Conservation (phyloP, 1,140 invertebrate genomes). For the Dryas iulia region DNA sequence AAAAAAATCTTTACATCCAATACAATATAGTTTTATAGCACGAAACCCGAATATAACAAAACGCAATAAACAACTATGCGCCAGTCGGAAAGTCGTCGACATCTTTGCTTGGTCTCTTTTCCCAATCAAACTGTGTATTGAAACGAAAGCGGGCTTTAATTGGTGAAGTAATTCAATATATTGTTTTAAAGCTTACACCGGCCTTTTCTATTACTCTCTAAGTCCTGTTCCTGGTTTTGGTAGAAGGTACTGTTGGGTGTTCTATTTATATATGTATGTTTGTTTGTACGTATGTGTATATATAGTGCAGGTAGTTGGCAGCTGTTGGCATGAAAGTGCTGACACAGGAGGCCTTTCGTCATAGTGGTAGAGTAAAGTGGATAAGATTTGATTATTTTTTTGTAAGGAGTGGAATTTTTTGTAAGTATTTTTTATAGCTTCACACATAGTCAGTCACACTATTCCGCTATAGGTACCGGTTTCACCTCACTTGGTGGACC, state of each 20-base stretch:
- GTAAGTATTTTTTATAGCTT: no score
- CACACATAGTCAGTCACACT: no score
- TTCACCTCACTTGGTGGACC: no score
- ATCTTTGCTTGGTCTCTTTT: background rate
- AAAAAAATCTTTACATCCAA: no score
- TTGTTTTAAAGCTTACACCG: background rate
- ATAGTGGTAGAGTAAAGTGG: background rate
- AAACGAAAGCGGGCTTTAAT: background rate
- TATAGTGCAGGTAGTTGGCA: background rate
- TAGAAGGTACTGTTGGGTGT: background rate
- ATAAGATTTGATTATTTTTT: background rate
- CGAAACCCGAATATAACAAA: no score
- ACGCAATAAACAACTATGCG: background rate
- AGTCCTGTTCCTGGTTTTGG: background rate
- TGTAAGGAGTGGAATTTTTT: no score
- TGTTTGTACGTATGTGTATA: background rate
- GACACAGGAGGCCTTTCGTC: conserved; percentile 22
- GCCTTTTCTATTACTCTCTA: background rate
- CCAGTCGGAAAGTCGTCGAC: background rate
- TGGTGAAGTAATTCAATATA: background rate
- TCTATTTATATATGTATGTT: background rate
- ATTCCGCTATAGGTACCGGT: no score
- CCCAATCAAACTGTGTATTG: background rate
- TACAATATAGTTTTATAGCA: no score
- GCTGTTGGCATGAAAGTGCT: background rate